Conservation (phyloP, 1,140 invertebrate genomes). For the Trissolcus basalis region DNA sequence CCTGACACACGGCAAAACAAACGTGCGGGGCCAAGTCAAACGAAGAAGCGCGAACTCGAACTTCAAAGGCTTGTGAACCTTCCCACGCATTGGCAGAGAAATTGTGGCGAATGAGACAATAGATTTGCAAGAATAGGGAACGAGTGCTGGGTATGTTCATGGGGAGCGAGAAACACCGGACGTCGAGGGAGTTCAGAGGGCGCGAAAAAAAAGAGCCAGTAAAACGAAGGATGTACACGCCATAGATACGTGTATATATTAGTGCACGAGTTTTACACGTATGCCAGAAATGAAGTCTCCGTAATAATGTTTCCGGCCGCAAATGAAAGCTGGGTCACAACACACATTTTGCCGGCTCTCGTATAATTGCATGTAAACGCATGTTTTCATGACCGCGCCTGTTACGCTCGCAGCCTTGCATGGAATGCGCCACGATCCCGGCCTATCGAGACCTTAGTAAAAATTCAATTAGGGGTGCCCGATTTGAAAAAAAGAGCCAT, state of each 20-base stretch:
- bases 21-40: constrained; percentile 15
- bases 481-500: too few species aligned
- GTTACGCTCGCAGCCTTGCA: constrained; percentile 29
- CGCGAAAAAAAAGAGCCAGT: constrained; percentile 39
- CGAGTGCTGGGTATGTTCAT: constrained; percentile 17
- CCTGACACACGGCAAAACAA: neutral
- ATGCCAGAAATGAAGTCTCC: constrained; percentile 28
- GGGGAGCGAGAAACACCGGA: constrained; percentile 40
- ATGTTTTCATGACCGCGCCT: constrained; percentile 8
- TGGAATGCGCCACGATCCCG: constrained; percentile 27
- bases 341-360: constrained; percentile 28
- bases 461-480: too few species aligned
- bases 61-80: constrained; percentile 74
- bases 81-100: constrained; percentile 73
- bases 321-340: constrained; percentile 50
- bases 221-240: constrained; percentile 49
- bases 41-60: constrained; percentile 63
- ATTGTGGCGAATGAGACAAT: constrained; percentile 70
- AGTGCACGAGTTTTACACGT: constrained; percentile 29
- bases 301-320: constrained; percentile 52
- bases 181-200: constrained; percentile 40
- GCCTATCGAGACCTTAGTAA: too few species aligned
- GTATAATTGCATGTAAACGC: constrained; percentile 41
- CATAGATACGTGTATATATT: constrained; percentile 21
- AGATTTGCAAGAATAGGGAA: constrained; percentile 59